These are phyloP conservation scores for Nerophis lumbriciformis DNA, from an alignment of 2,113 vertebrate genomes.

Conservation along the genomic window DNA sequence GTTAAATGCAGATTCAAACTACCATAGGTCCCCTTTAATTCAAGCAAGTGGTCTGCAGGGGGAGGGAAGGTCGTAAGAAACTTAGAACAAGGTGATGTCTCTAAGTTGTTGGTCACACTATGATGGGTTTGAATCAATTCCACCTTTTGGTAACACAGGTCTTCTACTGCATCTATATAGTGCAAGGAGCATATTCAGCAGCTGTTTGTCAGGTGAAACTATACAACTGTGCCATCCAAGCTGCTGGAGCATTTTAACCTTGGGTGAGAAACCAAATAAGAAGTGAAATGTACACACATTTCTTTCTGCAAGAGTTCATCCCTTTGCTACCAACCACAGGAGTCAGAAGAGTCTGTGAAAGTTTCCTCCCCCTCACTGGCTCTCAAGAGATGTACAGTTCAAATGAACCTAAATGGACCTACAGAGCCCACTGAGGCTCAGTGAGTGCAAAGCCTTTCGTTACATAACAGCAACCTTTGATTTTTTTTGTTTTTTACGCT, in stretches of 20 bases:
- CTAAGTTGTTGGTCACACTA: too few relatives aligned
- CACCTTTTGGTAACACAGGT: not conserved
- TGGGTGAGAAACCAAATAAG: conserved; percentile 39
- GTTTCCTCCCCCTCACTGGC: conserved; percentile 51
- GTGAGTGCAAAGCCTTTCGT: conserved; percentile 19
- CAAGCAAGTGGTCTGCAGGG: too few relatives aligned
- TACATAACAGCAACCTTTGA: conserved; percentile 16
- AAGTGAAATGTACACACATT: conserved; percentile 29
- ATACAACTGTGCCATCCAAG: conserved; percentile 24
- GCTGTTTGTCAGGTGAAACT: conserved; percentile 41
- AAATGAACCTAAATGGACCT: conserved; percentile 29
- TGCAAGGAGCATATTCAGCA: conserved; percentile 9
- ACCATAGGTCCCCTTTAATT: too few relatives aligned
- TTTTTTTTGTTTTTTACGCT: not conserved
- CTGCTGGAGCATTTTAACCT: conserved; percentile 13
- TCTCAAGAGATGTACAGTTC: conserved; percentile 43
- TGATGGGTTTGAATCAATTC: not conserved
- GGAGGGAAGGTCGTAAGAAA: too few relatives aligned
- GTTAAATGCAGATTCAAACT: too few relatives aligned
- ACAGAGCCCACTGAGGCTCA: conserved; percentile 11
- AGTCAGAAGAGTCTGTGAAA: conserved; percentile 61
- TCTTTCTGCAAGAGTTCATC: conserved; percentile 47
- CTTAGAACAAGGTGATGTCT: too few relatives aligned
- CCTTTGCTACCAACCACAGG: conserved; percentile 47
- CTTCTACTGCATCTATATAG: not conserved